These are phyloP conservation scores for rat (Rattus norvegicus) DNA, from an alignment of 2,113 vertebrate genomes.

Conservation along the genomic window DNA sequence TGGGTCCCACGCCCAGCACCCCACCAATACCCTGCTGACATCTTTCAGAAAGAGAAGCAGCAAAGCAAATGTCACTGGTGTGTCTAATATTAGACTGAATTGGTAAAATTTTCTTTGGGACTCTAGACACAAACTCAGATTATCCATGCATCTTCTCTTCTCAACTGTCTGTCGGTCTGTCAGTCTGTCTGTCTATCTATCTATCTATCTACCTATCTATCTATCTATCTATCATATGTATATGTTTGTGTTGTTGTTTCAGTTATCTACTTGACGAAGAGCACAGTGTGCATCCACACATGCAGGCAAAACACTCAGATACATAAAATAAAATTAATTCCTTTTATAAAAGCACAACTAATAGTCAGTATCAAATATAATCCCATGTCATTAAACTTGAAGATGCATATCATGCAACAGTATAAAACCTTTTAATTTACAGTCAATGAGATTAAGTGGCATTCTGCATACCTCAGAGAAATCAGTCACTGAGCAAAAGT, in stretches of 20 bases:
- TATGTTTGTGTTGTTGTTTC: too few relatives aligned
- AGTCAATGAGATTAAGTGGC: background rate
- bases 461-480: background rate
- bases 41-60: background rate
- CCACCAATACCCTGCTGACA: background rate
- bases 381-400: background rate
- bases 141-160: background rate
- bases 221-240: background rate
- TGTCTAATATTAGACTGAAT: background rate
- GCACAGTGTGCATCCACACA: background rate
- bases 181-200: background rate
- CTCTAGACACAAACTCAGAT: background rate
- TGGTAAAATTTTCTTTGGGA: background rate
- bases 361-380: background rate
- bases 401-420: background rate
- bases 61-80: background rate
- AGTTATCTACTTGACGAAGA: too few relatives aligned
- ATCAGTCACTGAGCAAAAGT: background rate
- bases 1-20: background rate
- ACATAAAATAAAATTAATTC: background rate
- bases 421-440: background rate
- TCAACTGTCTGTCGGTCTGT: background rate
- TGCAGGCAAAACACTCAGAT: background rate
- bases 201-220: background rate
- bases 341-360: background rate